These are phyloP conservation scores for Nothobranchius kuhntae DNA, from an alignment of 2,113 vertebrate species.

Conservation along the genomic window DNA sequence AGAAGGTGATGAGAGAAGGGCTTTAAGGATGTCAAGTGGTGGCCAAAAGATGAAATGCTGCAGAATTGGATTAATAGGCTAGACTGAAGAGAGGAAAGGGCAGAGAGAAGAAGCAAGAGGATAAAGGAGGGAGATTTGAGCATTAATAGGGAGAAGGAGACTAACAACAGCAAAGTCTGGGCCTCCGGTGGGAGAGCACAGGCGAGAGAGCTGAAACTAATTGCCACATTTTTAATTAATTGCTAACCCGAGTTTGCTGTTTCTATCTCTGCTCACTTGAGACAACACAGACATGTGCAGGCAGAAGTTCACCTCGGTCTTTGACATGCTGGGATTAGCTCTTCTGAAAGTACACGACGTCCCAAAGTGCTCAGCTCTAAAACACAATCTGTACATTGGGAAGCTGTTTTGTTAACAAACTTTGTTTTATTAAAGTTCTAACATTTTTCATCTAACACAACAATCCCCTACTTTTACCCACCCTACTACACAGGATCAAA, in stretches of 20 bases:
- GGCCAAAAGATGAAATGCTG: slow-evolving; percentile 28
- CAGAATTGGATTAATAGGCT: slow-evolving; percentile 10
- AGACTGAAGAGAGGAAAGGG: slow-evolving; percentile 22
- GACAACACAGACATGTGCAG: slow-evolving; percentile 37
- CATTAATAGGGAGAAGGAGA: slow-evolving; percentile 42
- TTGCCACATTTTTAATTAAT: slow-evolving; percentile 75
- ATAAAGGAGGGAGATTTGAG: slow-evolving; percentile 22
- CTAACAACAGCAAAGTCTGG: slow-evolving; percentile 63
- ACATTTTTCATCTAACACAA: too few species aligned
- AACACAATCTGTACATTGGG: slow-evolving; percentile 10
- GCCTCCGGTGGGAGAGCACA: slow-evolving; percentile 43
- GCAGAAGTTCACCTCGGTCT: slow-evolving; percentile 16
- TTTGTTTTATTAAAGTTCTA: too few species aligned
- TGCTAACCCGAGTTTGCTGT: slow-evolving; percentile 32
- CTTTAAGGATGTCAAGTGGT: slow-evolving; percentile 48
- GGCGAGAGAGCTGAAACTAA: slow-evolving; percentile 56
- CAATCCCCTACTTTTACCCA: too few species aligned
- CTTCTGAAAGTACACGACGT: slow-evolving; percentile 8
- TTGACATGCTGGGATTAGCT: slow-evolving; percentile 22
- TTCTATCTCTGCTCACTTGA: slow-evolving; percentile 18
- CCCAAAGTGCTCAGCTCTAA: background rate
- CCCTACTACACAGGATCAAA: too few species aligned
- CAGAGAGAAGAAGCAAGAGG: slow-evolving; percentile 25
- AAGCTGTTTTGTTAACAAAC: background rate
- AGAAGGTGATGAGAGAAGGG: slow-evolving; percentile 34